These are phyloP conservation scores for Caenorhabditis auriculariae DNA, from an alignment of 2,888 invertebrate genomes.

Conservation along the genomic window DNA sequence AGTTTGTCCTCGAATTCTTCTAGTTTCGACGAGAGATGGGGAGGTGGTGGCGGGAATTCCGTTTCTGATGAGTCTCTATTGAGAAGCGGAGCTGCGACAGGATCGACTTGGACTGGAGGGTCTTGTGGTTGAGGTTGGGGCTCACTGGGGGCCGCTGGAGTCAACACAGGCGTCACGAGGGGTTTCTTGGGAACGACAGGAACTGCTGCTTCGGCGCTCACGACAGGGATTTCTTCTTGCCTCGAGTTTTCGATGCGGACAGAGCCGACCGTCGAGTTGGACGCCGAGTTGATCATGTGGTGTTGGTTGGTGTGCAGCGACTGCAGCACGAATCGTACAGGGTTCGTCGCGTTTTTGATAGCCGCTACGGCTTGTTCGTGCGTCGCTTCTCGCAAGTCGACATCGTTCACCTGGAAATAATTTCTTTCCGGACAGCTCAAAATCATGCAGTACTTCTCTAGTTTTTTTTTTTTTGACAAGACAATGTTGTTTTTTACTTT, in stretches of 20 bases:
- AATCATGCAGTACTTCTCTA: background rate
- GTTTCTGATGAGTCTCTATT: too few species aligned
- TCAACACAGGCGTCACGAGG: too few species aligned
- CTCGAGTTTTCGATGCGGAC: slow-evolving; percentile 33
- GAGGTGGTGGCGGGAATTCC: too few species aligned
- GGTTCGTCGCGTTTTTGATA: slow-evolving; percentile 85
- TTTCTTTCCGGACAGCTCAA: background rate
- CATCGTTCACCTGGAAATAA: slow-evolving; percentile 76
- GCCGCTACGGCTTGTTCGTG: slow-evolving; percentile 92
- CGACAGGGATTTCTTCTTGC: slow-evolving; percentile 10
- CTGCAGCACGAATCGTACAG: slow-evolving; percentile 87
- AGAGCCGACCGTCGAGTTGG: slow-evolving; percentile 43
- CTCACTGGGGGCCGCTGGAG: too few species aligned
- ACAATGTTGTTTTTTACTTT: too few species aligned
- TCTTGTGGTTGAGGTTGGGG: too few species aligned
- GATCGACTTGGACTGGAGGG: too few species aligned
- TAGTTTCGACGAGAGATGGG: too few species aligned
- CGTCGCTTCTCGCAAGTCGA: slow-evolving; percentile 83
- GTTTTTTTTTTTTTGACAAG: background rate
- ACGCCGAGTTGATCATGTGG: slow-evolving; percentile 42
- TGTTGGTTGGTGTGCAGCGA: slow-evolving; percentile 68
- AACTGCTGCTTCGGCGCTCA: too few species aligned
- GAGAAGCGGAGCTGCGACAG: too few species aligned
- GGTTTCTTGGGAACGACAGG: too few species aligned
- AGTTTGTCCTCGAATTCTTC: too few species aligned